Conservation (phyloP, 1,140 invertebrate genomes). For the Mesaphorura yosii region DNA sequence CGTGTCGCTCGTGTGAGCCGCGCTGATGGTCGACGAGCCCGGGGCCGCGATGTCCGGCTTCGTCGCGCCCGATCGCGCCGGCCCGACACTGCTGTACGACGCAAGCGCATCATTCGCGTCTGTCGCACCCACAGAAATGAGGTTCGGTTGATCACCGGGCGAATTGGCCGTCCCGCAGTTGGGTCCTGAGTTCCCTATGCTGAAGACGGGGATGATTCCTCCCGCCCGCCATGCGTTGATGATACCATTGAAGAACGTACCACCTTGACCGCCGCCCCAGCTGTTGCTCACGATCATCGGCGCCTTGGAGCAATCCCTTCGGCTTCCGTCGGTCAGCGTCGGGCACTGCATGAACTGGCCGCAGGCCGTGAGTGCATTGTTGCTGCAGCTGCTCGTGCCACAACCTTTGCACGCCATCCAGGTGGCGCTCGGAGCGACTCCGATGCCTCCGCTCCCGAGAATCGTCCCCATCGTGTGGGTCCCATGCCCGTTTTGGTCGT, state of each 20-base stretch:
- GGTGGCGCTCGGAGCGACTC: neutral
- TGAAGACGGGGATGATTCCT: conserved; percentile 19
- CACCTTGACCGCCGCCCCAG: conserved; percentile 16
- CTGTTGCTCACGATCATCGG: conserved; percentile 12
- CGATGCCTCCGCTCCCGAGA: neutral
- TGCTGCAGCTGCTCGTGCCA: neutral
- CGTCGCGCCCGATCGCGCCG: neutral
- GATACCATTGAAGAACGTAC: conserved; percentile 3
- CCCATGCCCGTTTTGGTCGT: conserved; percentile 5
- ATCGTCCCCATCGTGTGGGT: neutral
- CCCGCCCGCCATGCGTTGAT: conserved; percentile 8
- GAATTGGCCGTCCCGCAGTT: conserved; percentile 1
- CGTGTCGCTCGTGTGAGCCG: neutral
- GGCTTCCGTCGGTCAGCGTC: neutral
- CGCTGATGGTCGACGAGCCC: conserved; percentile 5
- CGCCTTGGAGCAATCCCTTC: neutral
- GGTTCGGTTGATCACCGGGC: conserved; percentile 11
- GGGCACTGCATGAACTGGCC: conserved; percentile 1
- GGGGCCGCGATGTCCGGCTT: conserved; percentile 23
- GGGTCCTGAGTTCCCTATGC: conserved; percentile 7
- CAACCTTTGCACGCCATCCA: conserved; percentile 6
- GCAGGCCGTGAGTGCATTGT: neutral
- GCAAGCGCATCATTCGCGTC: neutral
- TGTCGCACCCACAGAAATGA: conserved; percentile 11
- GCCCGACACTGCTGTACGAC: conserved; percentile 10